Evolutionary conservation across 1,140 invertebrate genomes (phyloP).

Genomic region (honey bee (Apis mellifera)): Amel_HAv3.1 CM009932.2:10568001-10568500

Average conservation of each 20-base stretch:
- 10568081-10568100: too few relatives aligned
- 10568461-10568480: neutral
- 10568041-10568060: too few relatives aligned
- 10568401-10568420: conserved; percentile 89
- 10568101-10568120: neutral
- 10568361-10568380: conserved; percentile 72
- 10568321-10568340: neutral
- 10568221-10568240: neutral
- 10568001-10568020: neutral
- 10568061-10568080: rapidly evolving
- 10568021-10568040: neutral
- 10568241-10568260: neutral
- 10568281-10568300: neutral
- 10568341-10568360: neutral
- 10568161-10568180: too few relatives aligned
- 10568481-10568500: too few relatives aligned
- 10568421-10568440: conserved; percentile 88
- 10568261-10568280: too few relatives aligned
- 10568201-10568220: too few relatives aligned
- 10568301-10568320: neutral
- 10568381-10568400: conserved; percentile 84
- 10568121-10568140: neutral
- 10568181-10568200: neutral
- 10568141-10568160: neutral
- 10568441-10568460: conserved; percentile 80